A percentile compares a stretch with the other conserved stretches of the same genome.
Conservation (phyloP, 1,140 invertebrate genomes). For the Trichonephila clavipes region DNA sequence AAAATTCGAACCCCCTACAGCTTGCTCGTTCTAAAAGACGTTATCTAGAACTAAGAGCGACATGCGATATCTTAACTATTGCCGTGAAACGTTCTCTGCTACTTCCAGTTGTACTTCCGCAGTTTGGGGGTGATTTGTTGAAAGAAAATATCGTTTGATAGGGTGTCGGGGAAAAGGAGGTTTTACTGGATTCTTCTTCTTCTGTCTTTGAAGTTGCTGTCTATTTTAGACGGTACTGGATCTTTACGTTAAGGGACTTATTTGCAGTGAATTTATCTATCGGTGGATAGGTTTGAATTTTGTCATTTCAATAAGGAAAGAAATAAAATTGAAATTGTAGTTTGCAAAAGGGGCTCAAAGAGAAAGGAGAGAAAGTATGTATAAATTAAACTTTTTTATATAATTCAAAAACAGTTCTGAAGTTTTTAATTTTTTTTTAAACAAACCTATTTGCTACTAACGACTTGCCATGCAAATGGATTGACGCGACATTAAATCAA, state of each 20-base stretch:
- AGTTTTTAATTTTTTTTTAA: too few species aligned
- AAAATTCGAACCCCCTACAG: constrained; percentile 25
- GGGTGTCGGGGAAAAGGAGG: neutral
- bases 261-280: neutral
- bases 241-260: neutral
- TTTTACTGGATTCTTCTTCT: constrained; percentile 2
- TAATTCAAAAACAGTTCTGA: too few species aligned
- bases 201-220: neutral
- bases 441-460: too few species aligned
- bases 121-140: constrained; percentile 39
- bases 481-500: too few species aligned
- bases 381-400: too few species aligned
- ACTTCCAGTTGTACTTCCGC: constrained; percentile 1
- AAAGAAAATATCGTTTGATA: constrained; percentile 32
- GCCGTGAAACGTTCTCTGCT: neutral
- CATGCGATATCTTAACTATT: constrained; percentile 56
- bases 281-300: neutral
- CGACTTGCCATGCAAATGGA: too few species aligned
- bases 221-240: neutral
- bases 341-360: too few species aligned
- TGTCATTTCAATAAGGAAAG: too few species aligned
- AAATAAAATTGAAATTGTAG: too few species aligned
- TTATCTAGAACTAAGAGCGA: constrained; percentile 36
- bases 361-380: too few species aligned
- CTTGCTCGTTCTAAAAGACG: constrained; percentile 47